These are phyloP conservation scores for Drosophila baimaii DNA, from an alignment of 1,140 invertebrate species.

Conservation along the genomic window DNA sequence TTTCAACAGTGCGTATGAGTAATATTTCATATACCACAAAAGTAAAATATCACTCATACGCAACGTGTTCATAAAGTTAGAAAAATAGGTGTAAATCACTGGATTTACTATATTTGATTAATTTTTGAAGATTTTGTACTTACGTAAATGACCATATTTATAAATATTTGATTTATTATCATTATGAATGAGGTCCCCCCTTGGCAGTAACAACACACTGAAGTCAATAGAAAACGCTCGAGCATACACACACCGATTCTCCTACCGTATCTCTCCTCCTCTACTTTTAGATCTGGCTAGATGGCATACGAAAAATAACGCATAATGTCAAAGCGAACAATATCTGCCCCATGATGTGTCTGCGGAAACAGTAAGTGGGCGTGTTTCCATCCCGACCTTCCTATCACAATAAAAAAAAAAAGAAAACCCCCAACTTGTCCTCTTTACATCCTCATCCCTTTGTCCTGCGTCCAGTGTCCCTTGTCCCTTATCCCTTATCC, in stretches of 20 bases:
- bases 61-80: background rate
- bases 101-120: too few relatives aligned
- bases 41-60: slow-evolving; percentile 9
- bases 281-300: slow-evolving; percentile 93
- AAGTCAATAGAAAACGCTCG: background rate
- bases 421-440: background rate
- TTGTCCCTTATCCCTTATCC: background rate
- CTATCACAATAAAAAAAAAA: background rate
- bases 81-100: too few relatives aligned
- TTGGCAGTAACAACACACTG: background rate
- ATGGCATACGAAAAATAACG: slow-evolving; percentile 96
- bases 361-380: slow-evolving; percentile 99
- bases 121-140: too few relatives aligned
- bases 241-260: slow-evolving; percentile 12
- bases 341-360: slow-evolving; percentile 98
- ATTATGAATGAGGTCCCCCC: background rate
- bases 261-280: slow-evolving; percentile 83
- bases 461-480: slow-evolving; percentile 4
- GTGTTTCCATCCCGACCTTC: slow-evolving; percentile 11
- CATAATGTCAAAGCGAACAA: slow-evolving; percentile 99
- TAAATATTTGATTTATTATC: background rate
- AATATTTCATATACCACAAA: background rate
- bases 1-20: slow-evolving; percentile 2
- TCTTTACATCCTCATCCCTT: slow-evolving; percentile 3
- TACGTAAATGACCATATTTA: too few relatives aligned